Percentiles rank a stretch among this genome's conserved stretches.
These are phyloP conservation scores for Eunapius fragilis DNA, from an alignment of 37 sponge, comb jelly and placozoan genomes.

Conservation along the genomic window DNA sequence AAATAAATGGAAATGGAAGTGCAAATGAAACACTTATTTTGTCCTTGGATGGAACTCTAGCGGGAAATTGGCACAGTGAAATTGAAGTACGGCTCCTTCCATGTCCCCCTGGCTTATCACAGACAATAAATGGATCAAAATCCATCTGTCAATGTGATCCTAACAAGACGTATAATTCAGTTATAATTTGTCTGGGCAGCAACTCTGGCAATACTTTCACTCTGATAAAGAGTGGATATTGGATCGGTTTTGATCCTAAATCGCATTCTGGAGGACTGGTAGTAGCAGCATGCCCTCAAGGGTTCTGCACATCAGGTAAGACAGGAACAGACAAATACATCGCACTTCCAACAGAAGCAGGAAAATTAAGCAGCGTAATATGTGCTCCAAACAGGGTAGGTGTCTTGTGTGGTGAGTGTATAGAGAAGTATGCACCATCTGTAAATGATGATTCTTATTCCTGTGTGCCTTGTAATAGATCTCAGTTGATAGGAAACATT, in stretches of 20 bases:
- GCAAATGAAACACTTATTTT: neutral
- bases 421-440: neutral
- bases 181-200: neutral
- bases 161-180: neutral
- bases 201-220: neutral
- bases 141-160: neutral
- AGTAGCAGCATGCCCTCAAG: conserved; percentile 8
- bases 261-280: neutral
- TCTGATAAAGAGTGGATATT: neutral
- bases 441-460: neutral
- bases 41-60: neutral
- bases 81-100: neutral
- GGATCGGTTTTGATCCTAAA: conserved; percentile 18
- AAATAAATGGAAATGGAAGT: neutral
- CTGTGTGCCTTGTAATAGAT: conserved; percentile 4
- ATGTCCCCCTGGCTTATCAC: conserved; percentile 18
- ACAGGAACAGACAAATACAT: neutral
- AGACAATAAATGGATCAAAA: neutral
- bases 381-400: conserved; percentile 15
- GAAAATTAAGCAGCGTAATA: neutral
- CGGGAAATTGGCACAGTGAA: neutral
- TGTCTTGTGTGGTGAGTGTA: conserved; percentile 6
- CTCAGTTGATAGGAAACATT: neutral
- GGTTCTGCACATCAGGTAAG: conserved; percentile 14
- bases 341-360: neutral